Evolutionary conservation across 2,113 vertebrate genomes (phyloP).

Genomic region (Hippoglossus stenolepis): DNA sequence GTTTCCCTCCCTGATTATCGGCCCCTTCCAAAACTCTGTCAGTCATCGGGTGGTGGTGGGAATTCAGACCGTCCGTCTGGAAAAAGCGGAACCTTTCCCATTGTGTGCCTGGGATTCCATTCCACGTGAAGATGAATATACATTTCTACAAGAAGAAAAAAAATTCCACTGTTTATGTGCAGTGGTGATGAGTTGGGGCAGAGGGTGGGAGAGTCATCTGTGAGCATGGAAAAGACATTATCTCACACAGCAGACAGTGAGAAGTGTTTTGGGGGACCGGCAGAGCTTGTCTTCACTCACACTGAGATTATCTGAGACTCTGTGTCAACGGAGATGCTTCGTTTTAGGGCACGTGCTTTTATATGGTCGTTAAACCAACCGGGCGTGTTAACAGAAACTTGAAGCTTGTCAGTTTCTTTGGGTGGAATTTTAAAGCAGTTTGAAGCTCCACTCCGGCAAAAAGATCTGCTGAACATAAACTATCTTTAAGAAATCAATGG

Average conservation of each 20-base stretch:
- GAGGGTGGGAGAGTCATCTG: constrained; percentile 46
- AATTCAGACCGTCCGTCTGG: constrained; percentile 20
- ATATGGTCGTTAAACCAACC: constrained; percentile 28
- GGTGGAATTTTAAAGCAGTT: background rate
- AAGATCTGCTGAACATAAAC: background rate
- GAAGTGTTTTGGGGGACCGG: constrained; percentile 12
- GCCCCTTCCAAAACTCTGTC: constrained; percentile 27
- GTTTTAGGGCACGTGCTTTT: constrained; percentile 28
- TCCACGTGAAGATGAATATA: constrained; percentile 33
- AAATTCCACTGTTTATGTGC: constrained; percentile 46
- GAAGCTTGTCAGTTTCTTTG: background rate
- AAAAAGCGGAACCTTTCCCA: constrained; percentile 41
- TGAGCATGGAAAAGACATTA: constrained; percentile 66
- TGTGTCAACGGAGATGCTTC: constrained; percentile 28
- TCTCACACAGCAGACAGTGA: constrained; percentile 19
- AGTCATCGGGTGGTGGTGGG: constrained; percentile 36
- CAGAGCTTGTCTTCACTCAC: constrained; percentile 24
- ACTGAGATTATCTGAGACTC: constrained; percentile 1
- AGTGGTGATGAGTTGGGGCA: constrained; percentile 43
- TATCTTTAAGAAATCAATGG: constrained; percentile 25
- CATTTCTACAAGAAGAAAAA: constrained; percentile 25
- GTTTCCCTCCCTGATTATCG: constrained; percentile 1
- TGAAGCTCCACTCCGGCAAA: background rate
- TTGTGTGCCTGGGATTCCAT: constrained; percentile 24
- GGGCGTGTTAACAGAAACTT: background rate